phyloP scores from a whole-genome alignment of 2,113 vertebrate species.

The Gymnobelideus leadbeateri region DNA sequence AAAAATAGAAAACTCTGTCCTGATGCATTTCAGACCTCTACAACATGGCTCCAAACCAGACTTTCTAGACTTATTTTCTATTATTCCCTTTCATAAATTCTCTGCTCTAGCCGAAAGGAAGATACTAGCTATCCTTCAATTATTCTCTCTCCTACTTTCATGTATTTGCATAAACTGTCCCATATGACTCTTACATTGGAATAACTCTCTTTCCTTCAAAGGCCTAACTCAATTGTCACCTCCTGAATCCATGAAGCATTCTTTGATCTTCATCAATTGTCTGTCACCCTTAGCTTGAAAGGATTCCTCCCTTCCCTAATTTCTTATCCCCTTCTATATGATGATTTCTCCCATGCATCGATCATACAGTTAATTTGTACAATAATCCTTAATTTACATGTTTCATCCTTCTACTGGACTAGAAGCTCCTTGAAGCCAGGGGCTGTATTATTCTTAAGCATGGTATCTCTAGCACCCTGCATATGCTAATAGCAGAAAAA shows the following conservation, averaged over 20 bases:
- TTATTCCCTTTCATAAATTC: neutral
- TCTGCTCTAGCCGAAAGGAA: neutral
- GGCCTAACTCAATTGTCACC: neutral
- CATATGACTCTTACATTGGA: neutral
- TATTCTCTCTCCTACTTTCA: neutral
- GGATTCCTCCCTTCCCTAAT: neutral
- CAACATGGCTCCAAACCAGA: neutral
- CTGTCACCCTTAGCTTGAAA: neutral
- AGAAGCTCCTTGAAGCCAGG: neutral
- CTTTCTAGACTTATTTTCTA: neutral
- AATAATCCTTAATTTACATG: neutral
- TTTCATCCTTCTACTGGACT: neutral
- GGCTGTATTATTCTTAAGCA: neutral
- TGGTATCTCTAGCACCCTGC: neutral
- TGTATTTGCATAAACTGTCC: neutral
- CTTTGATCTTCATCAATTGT: neutral
- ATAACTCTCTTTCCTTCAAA: neutral
- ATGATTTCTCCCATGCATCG: neutral
- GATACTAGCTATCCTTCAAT: neutral
- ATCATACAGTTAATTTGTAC: neutral
- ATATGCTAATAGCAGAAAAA: neutral
- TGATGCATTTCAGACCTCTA: neutral
- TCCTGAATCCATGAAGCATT: neutral
- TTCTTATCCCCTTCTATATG: neutral
- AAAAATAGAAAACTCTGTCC: neutral